Evolutionary conservation across 2,888 invertebrate species (phyloP).

Genomic region (Flabesymbios commensalis): DNA sequence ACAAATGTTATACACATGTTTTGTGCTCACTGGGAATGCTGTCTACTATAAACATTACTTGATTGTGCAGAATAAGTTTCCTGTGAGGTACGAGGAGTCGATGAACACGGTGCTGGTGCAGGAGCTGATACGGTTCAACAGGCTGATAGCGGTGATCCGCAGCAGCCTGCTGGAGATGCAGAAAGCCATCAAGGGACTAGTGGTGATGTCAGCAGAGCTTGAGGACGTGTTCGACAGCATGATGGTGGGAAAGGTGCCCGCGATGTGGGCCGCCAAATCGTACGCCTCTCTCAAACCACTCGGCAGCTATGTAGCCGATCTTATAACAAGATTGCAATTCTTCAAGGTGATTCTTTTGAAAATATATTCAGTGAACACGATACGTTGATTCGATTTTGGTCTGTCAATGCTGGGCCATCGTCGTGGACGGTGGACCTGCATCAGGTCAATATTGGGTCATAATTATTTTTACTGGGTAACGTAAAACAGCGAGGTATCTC

Average conservation of each 20-base stretch:
- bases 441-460: background rate
- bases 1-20: too few relatives aligned
- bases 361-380: background rate
- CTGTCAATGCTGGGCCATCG: too few relatives aligned
- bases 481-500: too few relatives aligned
- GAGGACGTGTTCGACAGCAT: constrained; percentile 61
- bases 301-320: constrained; percentile 59
- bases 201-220: constrained; percentile 58
- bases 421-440: too few relatives aligned
- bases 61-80: constrained; percentile 50
- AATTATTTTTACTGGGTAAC: too few relatives aligned
- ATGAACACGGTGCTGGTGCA: constrained; percentile 61
- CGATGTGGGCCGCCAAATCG: constrained; percentile 59
- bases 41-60: too few relatives aligned
- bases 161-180: constrained; percentile 54
- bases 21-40: too few relatives aligned
- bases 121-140: constrained; percentile 59
- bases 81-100: constrained; percentile 58
- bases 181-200: constrained; percentile 59
- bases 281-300: constrained; percentile 61
- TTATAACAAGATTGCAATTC: constrained; percentile 55
- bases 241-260: constrained; percentile 61
- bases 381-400: background rate
- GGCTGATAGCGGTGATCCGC: constrained; percentile 53
- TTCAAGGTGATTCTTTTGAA: constrained; percentile 48